Evolutionary conservation across 2,888 invertebrate genomes (phyloP), one percentile per base, ranked within the genome.

Genomic region (Creontiades dilutus): DNA sequence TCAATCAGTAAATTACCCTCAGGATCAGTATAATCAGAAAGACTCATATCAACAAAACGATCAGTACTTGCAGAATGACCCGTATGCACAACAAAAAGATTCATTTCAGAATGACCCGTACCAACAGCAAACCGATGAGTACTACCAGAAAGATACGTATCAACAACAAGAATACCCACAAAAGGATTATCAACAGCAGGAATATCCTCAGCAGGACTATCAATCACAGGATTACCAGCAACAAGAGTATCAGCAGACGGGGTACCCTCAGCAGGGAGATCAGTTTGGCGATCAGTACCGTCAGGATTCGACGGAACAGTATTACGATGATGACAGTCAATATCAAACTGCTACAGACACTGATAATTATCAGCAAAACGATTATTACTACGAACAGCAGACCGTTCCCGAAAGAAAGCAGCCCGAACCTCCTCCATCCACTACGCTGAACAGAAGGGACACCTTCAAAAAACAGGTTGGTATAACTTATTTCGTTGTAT

Each of bases 81-180:
- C 27, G 5, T 86, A 86, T 68, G 68, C 68, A 23, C 23, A 68
- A 23, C 68, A 68, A 23, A 92, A 92, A 23, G 82, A 80, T n/a
- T 23, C 68, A 13, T 75, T 28, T 47, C 68, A 86, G 46, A 92
- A 92, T 27, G 92, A 92, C 76, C 92, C 92, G 3, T 93, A 93
- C 86, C 92, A 92, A 7, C 92, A 92, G 11, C 92, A 93, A 11
- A 93, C 92, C 89, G 92, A 93, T 3, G 92, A 92, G 68, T 57
- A 28, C n/a, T 86, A 90, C 57, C 86, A 90, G 52, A 89, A 90
- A 68, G 68, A 68, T 57, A 14, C 61, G 11, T 81, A 89, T 48
- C 82, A 89, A 57, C 61, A 68, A 48, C 82, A 81, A 13, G 82
- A 57, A 16, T 89, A 61, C 27, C 16, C 19, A 13, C 89, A 89